Conservation (phyloP, 1,140 invertebrate genomes). For the Sycophaga agraensis region DNA sequence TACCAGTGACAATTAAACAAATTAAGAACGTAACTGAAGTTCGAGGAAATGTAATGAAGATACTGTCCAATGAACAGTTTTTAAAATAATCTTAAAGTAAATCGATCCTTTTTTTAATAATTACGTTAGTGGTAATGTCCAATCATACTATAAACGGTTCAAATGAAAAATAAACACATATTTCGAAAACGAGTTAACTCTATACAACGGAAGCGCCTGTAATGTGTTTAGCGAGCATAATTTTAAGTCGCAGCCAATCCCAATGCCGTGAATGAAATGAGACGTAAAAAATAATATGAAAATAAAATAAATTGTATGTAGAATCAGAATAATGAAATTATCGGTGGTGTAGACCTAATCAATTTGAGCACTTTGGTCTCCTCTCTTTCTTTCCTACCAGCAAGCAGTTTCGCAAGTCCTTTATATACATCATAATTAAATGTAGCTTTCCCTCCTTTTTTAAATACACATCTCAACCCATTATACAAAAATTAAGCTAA, state of each 20-base stretch:
- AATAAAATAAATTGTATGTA: conserved; percentile 20
- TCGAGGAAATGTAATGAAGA: conserved; percentile 23
- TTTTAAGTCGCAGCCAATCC: conserved; percentile 38
- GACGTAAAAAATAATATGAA: conserved; percentile 2
- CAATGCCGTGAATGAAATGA: conserved; percentile 6
- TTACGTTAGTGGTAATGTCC: conserved; percentile 45
- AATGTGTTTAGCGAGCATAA: conserved; percentile 37
- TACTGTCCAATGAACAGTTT: conserved; percentile 42
- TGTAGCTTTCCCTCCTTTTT: conserved; percentile 8
- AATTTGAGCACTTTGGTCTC: conserved; percentile 17
- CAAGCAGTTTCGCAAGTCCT: conserved; percentile 12
- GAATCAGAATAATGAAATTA: conserved; percentile 9
- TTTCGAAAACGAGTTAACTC: conserved; percentile 15
- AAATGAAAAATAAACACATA: conserved; percentile 14
- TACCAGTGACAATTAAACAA: conserved; percentile 38
- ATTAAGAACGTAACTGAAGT: conserved; percentile 25
- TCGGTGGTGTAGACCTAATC: conserved; percentile 12
- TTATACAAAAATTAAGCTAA: background rate
- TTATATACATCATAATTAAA: conserved; percentile 14
- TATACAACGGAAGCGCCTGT: conserved; percentile 37
- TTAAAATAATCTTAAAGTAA: conserved; percentile 40
- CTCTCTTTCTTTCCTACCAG: conserved; percentile 22
- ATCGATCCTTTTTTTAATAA: conserved; percentile 42
- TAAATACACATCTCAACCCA: conserved; percentile 1
- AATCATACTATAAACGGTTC: conserved; percentile 38